phyloP scores from a whole-genome alignment of 2,888 invertebrate genomes.

The Odontothrips loti region DNA sequence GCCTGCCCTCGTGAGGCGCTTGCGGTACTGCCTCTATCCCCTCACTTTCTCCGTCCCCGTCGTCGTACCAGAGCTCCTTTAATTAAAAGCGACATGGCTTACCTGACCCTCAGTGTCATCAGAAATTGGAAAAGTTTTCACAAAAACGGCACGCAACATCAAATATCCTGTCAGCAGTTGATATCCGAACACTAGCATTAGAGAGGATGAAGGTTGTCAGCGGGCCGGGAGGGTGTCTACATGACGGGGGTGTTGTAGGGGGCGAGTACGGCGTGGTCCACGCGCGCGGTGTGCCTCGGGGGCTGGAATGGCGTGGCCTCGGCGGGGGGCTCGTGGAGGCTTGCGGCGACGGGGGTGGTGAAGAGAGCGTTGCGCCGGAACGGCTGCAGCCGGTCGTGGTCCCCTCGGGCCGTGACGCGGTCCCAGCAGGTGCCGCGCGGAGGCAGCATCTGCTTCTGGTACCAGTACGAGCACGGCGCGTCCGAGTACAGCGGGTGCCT shows the following conservation, averaged over 20 bases:
- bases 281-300: background rate
- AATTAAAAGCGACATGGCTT: no score
- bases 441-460: constrained; percentile 24
- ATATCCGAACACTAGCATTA: no score
- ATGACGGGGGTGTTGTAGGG: constrained; percentile 1
- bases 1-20: no score
- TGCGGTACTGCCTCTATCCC: no score
- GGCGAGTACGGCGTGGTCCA: background rate
- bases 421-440: background rate
- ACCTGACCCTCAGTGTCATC: no score
- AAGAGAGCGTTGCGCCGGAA: constrained; percentile 20
- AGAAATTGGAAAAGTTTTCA: no score
- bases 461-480: background rate
- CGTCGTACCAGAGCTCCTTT: no score
- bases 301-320: background rate
- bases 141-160: no score
- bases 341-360: background rate
- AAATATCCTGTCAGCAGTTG: no score
- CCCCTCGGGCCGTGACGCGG: background rate
- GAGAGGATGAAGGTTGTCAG: no score
- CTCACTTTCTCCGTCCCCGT: no score
- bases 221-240: background rate
- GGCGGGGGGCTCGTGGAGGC: background rate
- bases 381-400: background rate
- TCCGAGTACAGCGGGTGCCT: constrained; percentile 14